A percentile compares a stretch with the other conserved stretches of the same genome.
These are phyloP conservation scores for Notiomystis cincta DNA, from an alignment of 2,113 vertebrate species.

Conservation along the genomic window DNA sequence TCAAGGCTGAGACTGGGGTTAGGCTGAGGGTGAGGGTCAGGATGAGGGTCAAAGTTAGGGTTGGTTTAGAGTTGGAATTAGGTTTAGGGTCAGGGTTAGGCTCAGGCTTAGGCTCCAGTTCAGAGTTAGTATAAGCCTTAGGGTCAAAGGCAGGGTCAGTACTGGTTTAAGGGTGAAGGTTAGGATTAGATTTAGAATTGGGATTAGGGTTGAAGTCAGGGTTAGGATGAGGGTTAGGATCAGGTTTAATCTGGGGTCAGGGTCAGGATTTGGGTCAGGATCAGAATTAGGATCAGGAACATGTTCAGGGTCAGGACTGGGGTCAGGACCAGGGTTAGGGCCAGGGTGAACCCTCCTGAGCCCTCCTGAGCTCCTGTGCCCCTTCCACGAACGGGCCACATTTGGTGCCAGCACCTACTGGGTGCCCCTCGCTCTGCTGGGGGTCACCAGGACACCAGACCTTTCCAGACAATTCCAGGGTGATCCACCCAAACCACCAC, in stretches of 20 bases:
- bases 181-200: not conserved
- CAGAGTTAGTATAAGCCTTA: not conserved
- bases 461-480: not conserved
- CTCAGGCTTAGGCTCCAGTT: not conserved
- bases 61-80: not conserved
- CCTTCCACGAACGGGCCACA: fast-evolving
- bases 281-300: not conserved
- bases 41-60: not conserved
- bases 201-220: not conserved
- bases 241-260: not conserved
- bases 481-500: fast-evolving
- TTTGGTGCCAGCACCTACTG: not conserved
- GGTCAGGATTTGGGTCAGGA: no score
- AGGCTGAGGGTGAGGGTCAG: no score
- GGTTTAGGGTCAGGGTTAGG: not conserved
- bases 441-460: not conserved
- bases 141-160: not conserved
- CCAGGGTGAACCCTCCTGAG: no score
- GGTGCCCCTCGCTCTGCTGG: not conserved
- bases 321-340: not conserved
- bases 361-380: not conserved
- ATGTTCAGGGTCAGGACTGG: not conserved
- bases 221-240: not conserved
- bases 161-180: not conserved
- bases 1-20: not conserved